phyloP scores from a whole-genome alignment of 2,113 vertebrate species.

The Epinephelus fuscoguttatus region DNA sequence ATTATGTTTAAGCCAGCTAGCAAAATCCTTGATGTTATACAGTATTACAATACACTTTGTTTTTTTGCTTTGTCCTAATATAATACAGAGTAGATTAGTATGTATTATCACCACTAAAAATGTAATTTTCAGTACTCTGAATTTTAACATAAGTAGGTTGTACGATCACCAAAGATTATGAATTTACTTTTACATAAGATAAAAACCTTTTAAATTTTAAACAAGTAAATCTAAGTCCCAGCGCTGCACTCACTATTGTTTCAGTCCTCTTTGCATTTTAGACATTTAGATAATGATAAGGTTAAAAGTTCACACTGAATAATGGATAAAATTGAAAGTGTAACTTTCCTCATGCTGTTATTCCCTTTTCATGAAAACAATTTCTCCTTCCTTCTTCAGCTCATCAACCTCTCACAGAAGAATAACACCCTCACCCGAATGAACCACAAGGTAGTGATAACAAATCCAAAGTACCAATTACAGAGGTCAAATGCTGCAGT shows the following conservation, averaged over 20 bases:
- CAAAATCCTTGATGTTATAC: background rate
- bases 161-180: background rate
- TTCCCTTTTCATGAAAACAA: background rate
- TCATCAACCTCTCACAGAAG: constrained; percentile 93
- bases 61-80: no score
- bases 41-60: background rate
- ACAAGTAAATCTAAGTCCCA: background rate
- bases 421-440: constrained; percentile 86
- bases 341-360: background rate
- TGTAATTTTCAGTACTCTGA: background rate
- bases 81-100: no score
- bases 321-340: background rate
- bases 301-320: background rate
- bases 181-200: background rate
- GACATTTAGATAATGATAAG: background rate
- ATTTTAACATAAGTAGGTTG: background rate
- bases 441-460: constrained; percentile 88
- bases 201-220: background rate
- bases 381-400: constrained; percentile 74
- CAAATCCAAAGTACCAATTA: accelerated
- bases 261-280: background rate
- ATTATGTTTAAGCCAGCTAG: no score
- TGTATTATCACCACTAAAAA: no score
- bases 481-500: background rate
- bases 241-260: background rate